Conservation (phyloP, 2,797 vertebrate genomes). For the Peromyscus nudipes region DNA sequence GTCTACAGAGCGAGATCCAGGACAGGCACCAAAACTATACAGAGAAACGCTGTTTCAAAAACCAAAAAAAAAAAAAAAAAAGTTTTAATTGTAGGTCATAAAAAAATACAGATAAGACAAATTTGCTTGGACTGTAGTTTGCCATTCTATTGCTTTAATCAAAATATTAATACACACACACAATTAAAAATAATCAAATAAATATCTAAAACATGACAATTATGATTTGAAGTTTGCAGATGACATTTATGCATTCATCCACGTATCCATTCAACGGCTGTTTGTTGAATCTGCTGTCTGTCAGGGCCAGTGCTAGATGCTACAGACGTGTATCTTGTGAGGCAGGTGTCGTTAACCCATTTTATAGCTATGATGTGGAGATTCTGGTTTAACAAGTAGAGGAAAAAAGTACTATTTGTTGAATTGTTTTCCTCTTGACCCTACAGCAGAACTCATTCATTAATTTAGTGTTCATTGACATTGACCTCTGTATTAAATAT, state of each 20-base stretch:
- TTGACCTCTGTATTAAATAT: not conserved
- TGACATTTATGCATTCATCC: not conserved
- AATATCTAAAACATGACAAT: not conserved
- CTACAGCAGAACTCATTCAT: not conserved
- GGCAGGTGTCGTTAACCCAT: not conserved
- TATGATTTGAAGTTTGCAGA: conserved; percentile 28
- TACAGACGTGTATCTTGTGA: conserved; percentile 4
- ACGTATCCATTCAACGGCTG: not conserved
- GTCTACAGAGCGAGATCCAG: too few species aligned
- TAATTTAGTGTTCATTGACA: conserved; percentile 27
- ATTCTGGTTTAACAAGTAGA: not conserved
- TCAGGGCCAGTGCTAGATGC: not conserved
- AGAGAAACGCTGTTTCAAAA: too few species aligned
- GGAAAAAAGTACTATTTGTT: conserved; percentile 33
- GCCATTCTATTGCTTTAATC: not conserved
- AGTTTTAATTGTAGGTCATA: not conserved
- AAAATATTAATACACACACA: not conserved
- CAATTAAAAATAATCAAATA: not conserved
- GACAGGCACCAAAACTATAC: too few species aligned
- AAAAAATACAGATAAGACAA: not conserved
- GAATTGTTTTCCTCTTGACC: not conserved
- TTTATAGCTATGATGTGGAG: not conserved
- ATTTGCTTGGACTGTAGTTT: not conserved
- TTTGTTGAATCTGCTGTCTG: not conserved
- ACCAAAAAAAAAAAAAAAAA: not conserved